These are phyloP conservation scores for Diadegma fenestrale DNA, from an alignment of 2,888 invertebrate genomes.

Conservation along the genomic window DNA sequence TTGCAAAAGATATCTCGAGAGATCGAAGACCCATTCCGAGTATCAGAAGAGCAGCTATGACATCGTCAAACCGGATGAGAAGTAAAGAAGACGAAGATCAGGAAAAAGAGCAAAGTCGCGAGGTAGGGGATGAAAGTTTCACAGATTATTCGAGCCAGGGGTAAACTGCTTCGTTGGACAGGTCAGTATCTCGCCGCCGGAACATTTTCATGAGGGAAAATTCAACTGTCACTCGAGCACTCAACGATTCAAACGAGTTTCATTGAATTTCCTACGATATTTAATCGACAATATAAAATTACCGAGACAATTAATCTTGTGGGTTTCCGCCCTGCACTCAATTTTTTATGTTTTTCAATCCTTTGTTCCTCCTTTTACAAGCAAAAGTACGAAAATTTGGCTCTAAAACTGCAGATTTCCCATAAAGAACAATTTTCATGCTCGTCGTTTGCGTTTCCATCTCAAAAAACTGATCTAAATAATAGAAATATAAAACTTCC, in stretches of 20 bases:
- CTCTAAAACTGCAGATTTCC: no score
- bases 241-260: not conserved
- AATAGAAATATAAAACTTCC: no score
- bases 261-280: no score
- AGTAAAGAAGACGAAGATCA: conserved; percentile 38
- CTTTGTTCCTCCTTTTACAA: no score
- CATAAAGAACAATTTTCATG: no score
- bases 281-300: not conserved
- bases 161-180: conserved; percentile 45
- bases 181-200: conserved; percentile 45
- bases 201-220: conserved; percentile 32
- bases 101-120: conserved; percentile 24
- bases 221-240: not conserved
- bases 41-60: conserved; percentile 50
- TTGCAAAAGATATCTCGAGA: conserved; percentile 74
- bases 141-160: conserved; percentile 37
- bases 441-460: no score
- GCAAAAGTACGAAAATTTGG: no score
- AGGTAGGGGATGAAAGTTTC: conserved; percentile 47
- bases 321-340: no score
- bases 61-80: conserved; percentile 28
- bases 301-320: not conserved
- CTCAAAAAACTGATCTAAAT: no score
- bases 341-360: no score
- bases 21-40: conserved; percentile 71